phyloP scores from a whole-genome alignment of 2,888 invertebrate species.

The Papilio demoleus region DNA sequence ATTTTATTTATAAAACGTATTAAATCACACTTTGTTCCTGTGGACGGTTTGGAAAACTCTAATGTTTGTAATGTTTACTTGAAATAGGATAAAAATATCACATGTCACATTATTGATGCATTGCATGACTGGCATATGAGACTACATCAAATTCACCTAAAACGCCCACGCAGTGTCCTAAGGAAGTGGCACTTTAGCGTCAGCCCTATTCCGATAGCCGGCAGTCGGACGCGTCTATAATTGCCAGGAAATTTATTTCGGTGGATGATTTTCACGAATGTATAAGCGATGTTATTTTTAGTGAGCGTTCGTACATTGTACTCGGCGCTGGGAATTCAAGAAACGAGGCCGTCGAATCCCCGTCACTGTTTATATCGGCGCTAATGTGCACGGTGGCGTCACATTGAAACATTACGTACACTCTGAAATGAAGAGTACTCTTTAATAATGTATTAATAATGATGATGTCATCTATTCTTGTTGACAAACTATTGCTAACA shows the following conservation, averaged over 20 bases:
- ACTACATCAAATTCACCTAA: not conserved
- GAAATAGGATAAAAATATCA: not conserved
- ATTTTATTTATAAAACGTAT: not conserved
- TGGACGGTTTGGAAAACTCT: too few relatives aligned
- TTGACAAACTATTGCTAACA: not conserved
- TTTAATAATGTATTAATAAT: not conserved
- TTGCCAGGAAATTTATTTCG: conserved; percentile 60
- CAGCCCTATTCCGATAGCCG: conserved; percentile 53
- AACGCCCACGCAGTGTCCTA: not conserved
- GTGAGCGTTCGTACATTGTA: conserved; percentile 56
- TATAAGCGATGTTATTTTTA: conserved; percentile 61
- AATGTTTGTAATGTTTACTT: not conserved
- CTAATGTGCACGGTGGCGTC: conserved; percentile 48
- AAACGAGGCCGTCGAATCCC: conserved; percentile 64
- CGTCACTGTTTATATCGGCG: conserved; percentile 58
- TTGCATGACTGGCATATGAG: not conserved
- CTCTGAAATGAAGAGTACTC: not conserved
- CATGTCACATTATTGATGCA: not conserved
- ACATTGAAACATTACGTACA: not conserved
- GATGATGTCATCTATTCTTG: not conserved
- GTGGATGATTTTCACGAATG: conserved; percentile 49
- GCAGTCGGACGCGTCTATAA: conserved; percentile 57
- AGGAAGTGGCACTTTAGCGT: conserved; percentile 43
- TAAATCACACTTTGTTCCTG: too few relatives aligned
- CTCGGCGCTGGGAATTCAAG: conserved; percentile 52